Evolutionary conservation across 1,140 invertebrate species (phyloP).

Genomic region (Brachionus sp.): DNA sequence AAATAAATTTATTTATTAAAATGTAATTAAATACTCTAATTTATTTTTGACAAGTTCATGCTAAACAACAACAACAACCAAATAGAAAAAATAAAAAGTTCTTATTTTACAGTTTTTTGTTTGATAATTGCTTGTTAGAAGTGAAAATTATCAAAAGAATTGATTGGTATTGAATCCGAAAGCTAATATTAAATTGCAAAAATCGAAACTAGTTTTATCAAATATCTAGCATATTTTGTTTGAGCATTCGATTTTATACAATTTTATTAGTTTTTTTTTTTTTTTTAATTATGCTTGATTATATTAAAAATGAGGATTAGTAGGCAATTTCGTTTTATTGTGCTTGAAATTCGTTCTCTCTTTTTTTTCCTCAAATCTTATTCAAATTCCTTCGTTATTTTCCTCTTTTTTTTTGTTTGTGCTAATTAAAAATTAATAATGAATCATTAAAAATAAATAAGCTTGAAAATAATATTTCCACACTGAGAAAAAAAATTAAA

Average conservation of each 20-base stretch:
- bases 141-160: background rate
- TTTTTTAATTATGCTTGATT: conserved; percentile 5
- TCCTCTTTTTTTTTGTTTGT: background rate
- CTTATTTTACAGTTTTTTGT: background rate
- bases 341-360: background rate
- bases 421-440: conserved; percentile 35
- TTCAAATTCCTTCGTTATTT: conserved; percentile 4
- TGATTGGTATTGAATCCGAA: conserved; percentile 1
- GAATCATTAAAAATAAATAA: conserved; percentile 33
- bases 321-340: conserved; percentile 3
- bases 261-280: background rate
- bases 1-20: background rate
- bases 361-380: background rate
- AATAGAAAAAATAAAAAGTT: background rate
- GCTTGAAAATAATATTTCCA: conserved; percentile 28
- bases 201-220: background rate
- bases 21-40: background rate
- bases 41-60: background rate
- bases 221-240: conserved; percentile 10
- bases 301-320: conserved; percentile 10
- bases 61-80: too few species aligned
- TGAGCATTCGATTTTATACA: background rate
- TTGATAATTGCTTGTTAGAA: background rate
- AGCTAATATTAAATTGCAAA: conserved; percentile 4
- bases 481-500: conserved; percentile 15